A percentile compares a stretch with the other conserved stretches of the same genome.
phyloP scores from a whole-genome alignment of 2,113 vertebrate genomes.

The Poecilia latipinna region DNA sequence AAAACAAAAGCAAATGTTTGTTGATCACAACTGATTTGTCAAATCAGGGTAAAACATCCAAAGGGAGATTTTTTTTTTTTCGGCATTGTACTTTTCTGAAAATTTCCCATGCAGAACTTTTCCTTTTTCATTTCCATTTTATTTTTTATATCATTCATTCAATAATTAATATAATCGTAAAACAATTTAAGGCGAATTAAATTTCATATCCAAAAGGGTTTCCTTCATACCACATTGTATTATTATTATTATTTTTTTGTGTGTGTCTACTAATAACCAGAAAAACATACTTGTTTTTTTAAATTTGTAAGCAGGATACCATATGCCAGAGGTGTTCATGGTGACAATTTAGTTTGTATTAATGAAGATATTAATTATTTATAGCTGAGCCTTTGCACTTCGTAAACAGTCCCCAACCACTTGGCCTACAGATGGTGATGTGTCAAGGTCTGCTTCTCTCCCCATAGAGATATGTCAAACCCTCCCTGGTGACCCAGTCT shows the following conservation, averaged over 20 bases:
- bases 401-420: background rate
- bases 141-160: no score
- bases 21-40: no score
- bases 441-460: background rate
- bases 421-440: background rate
- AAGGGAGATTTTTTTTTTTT: no score
- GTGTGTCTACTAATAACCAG: no score
- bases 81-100: no score
- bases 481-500: background rate
- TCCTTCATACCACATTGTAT: background rate
- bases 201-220: background rate
- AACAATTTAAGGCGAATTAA: background rate
- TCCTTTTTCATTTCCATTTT: no score
- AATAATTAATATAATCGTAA: background rate
- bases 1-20: no score
- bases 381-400: background rate
- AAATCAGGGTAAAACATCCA: no score
- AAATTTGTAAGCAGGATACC: no score
- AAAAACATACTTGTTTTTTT: no score
- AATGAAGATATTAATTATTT: conserved; percentile 3
- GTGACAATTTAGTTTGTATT: background rate
- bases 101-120: background rate
- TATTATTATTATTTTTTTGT: background rate
- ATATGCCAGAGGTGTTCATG: background rate
- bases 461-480: background rate